Base-by-base conservation (phyloP, 2,888 invertebrate genomes). In the Lathronympha strigana region DNA sequence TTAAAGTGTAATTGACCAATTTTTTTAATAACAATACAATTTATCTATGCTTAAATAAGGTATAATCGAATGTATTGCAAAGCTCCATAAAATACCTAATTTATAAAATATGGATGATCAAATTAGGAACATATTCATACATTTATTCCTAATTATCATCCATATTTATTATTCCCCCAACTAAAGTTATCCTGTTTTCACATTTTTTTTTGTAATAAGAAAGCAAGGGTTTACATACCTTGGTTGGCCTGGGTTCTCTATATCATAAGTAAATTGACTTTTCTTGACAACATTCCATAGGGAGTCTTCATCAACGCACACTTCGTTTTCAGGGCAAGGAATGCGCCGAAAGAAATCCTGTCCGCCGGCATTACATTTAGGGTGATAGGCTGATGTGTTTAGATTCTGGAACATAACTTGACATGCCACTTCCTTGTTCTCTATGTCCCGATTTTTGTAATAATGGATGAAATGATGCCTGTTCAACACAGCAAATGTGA, bases 261-360 rank as follows among this genome's bases (percentile, higher is more conserved):
- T 96, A 68, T 96, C 96, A 90, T 97, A 98, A 0, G 99, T 99
- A 85, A 99, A 98, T 88, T 99, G 99, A 86, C 96, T 95, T 54
- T 95, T 95, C 74, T 95, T 95, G 11, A 99, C 93, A 1, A 99
- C 97, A 93, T 97, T 96, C 85, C 94, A 93, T 23, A 96, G 94
- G 66, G 94, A 94, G 85, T 97, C 97, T 86, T 98, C 98, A 87
- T 98, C 98, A 40, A 93, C 83, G 85, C 99, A 99, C 1, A 98
- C 82, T 70, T 93, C 84, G 25, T 94, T 95, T 74, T 92, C 93
- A 0, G 94, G 93, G 82, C 98, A 99, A 0, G 99, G 99, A 67
- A 99, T 94, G 77, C 95, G 94, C 67, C 98, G 93, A 51, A 98
- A 91, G 77, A 97, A 95, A 79, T 96, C 93, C 72, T 93, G 93